Evolutionary conservation across 2,888 invertebrate species (phyloP).

Genomic region (Zootermopsis nevadensis): DNA sequence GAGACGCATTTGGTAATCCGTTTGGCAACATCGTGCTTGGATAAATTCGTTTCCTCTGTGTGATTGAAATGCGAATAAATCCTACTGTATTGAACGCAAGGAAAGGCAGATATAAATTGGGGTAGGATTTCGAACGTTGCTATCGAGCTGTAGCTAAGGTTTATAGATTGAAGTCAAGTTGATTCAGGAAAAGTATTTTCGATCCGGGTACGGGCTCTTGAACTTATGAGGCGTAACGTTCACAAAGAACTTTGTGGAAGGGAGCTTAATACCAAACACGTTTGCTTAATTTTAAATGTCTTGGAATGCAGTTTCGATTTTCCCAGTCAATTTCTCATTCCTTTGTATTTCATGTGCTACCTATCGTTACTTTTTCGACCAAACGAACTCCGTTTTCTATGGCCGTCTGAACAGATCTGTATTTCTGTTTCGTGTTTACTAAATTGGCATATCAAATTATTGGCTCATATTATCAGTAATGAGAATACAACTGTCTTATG

Average conservation of each 20-base stretch:
- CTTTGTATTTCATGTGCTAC: too few species aligned
- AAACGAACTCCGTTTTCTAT: too few species aligned
- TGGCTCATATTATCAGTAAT: too few species aligned
- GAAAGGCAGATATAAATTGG: neutral
- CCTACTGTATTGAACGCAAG: neutral
- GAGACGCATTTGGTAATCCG: neutral
- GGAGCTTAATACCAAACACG: too few species aligned
- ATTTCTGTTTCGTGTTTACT: too few species aligned
- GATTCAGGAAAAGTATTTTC: neutral
- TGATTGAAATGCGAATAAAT: neutral
- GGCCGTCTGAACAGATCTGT: too few species aligned
- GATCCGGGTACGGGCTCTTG: neutral
- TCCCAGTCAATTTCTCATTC: too few species aligned
- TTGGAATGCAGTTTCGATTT: too few species aligned
- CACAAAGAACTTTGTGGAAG: neutral
- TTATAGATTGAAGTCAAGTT: neutral
- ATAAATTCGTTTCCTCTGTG: neutral
- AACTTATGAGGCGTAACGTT: neutral
- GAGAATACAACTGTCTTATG: too few species aligned
- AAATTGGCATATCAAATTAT: too few species aligned
- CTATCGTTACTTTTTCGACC: too few species aligned
- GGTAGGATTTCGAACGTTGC: neutral
- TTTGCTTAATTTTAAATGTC: too few species aligned
- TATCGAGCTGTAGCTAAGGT: neutral
- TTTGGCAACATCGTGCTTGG: neutral